These are phyloP conservation scores for Pavo muticus DNA, from an alignment of 2,113 vertebrate species.

Conservation along the genomic window DNA sequence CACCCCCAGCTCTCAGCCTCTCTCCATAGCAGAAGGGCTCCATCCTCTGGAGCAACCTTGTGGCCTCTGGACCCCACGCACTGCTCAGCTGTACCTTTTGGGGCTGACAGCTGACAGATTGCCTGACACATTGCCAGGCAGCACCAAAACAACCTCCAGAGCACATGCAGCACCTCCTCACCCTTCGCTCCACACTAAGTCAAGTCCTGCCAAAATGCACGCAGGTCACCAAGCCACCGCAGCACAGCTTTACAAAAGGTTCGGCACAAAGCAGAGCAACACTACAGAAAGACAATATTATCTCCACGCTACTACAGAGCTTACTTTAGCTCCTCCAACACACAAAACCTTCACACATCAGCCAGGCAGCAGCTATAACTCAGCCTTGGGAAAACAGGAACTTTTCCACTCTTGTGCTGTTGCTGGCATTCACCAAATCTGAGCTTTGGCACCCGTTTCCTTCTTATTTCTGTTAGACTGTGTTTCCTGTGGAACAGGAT, in stretches of 20 bases:
- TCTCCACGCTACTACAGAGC: accelerated
- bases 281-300: background rate
- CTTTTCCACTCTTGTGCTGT: background rate
- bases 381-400: background rate
- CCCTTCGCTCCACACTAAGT: background rate
- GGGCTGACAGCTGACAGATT: background rate
- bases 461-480: background rate
- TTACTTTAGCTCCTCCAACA: background rate
- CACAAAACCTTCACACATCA: background rate
- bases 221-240: background rate
- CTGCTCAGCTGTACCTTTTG: background rate
- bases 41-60: background rate
- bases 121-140: background rate
- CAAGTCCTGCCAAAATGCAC: background rate
- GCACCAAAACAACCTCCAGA: background rate
- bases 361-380: accelerated
- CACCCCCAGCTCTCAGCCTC: background rate
- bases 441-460: background rate
- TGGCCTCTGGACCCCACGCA: background rate
- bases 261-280: accelerated
- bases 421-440: accelerated
- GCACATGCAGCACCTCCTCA: background rate
- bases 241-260: background rate
- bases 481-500: accelerated
- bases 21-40: background rate